Base-by-base conservation (phyloP, 2,797 vertebrate genomes). In the Anolis apletophallus region DNA sequence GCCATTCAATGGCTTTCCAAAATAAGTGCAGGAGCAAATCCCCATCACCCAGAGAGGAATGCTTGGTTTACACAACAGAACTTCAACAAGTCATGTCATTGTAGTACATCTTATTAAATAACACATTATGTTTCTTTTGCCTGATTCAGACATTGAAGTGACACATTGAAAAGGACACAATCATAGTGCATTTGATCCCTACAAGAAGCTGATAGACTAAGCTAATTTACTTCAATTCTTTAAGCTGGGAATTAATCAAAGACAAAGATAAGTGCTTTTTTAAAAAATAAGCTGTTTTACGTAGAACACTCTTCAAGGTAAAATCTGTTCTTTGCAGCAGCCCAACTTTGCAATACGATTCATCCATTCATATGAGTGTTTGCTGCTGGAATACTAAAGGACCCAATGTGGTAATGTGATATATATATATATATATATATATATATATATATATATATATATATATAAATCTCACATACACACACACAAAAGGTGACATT, bases 161-260 rank as follows among this genome's bases (percentile, higher is more conserved):
- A 95, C 90, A 94, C 82, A 88, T 91, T 80, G 95, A 89, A 93
- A 94, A 94, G 86, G 90, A 93, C 92, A 92, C 71, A 90, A 91
- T 94, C 93, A 92, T 94, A 90, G 85, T 94, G 92, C 92, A 94
- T 93, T 92, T 95, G 92, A 94, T 93, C 95, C 95, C 93, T 91
- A 93, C 92, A 88, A 89, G 85, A 96, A 92, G 92, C 88, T 88
- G 93, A 93, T 94, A 95, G 94, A 94, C 89, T 94, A 93, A 94
- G 92, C 92, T 90, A 93, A 87, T 92, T 87, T 91, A 91, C 93
- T 92, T 91, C 87, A 88, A 89, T 96, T 94, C 92, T 88, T 87
- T 94, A 96, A 93, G 93, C 92, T 95, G 89, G 11, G 32, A 93
- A 89, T 94, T 91, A 92, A 84, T 89, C 92, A 94, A 83, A 95